Percentiles rank a stretch among this genome's conserved stretches.
phyloP scores from a whole-genome alignment of 2,888 invertebrate genomes.

The Amiota mariae region DNA sequence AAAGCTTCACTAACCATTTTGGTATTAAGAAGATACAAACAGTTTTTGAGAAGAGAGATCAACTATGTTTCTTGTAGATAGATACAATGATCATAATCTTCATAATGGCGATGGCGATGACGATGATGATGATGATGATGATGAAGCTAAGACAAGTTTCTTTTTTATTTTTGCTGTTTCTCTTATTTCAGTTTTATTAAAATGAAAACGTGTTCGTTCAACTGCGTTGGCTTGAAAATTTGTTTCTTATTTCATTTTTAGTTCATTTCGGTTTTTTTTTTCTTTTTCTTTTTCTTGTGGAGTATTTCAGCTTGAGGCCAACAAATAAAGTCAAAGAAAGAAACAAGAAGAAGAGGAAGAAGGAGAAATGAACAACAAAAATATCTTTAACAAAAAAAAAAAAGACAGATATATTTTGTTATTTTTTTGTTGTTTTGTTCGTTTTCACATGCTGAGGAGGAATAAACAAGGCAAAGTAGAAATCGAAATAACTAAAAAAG shows the following conservation, averaged over 20 bases:
- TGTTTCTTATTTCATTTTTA: not conserved
- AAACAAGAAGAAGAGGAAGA: conserved; percentile 16
- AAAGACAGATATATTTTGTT: not conserved
- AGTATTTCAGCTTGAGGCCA: not conserved
- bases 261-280: no score
- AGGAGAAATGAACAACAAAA: not conserved
- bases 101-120: no score
- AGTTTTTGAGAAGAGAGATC: no score
- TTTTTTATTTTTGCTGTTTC: not conserved
- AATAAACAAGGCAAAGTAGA: conserved; percentile 18
- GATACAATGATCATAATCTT: not conserved
- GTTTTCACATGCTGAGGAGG: not conserved
- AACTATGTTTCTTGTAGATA: no score
- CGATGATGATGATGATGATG: not conserved
- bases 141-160: conserved; percentile 27
- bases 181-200: conserved; percentile 18
- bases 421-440: not conserved
- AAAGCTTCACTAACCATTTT: no score
- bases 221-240: conserved; percentile 24
- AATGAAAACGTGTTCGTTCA: conserved; percentile 37
- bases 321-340: conserved; percentile 10
- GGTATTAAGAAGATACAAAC: no score
- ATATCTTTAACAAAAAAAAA: no score
- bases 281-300: no score
- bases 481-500: conserved; percentile 10